Evolutionary conservation across 2,797 vertebrate species (phyloP).

Genomic region (Diceros bicornis): DNA sequence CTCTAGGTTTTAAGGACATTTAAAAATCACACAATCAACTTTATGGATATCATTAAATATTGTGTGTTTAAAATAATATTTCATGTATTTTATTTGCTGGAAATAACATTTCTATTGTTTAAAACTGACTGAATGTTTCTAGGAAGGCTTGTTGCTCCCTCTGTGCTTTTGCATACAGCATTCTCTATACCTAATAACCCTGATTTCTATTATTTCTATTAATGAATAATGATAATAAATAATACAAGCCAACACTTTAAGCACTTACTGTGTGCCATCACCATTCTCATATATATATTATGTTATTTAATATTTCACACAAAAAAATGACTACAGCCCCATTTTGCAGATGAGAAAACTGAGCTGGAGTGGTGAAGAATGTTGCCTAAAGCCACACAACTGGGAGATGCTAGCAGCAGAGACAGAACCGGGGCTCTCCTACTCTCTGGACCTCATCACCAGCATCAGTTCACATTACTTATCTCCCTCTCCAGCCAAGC

Average conservation of each 20-base stretch:
- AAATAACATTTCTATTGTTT: conserved; percentile 20
- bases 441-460: background rate
- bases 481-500: background rate
- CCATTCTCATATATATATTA: background rate
- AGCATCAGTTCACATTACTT: accelerated
- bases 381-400: background rate
- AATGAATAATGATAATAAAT: background rate
- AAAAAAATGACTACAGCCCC: background rate
- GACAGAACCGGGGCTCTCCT: background rate
- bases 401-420: background rate
- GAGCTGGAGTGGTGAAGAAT: background rate
- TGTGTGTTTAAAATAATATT: background rate
- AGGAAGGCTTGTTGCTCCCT: background rate
- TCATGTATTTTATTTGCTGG: background rate
- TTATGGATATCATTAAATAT: background rate
- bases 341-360: background rate
- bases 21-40: background rate
- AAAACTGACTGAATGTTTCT: background rate
- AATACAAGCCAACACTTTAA: background rate
- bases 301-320: background rate
- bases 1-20: background rate
- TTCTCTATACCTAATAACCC: background rate
- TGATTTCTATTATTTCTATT: background rate
- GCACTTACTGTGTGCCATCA: background rate
- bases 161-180: background rate